Percentiles rank a stretch among this genome's conserved stretches.
Conservation (phyloP, 1,140 invertebrate genomes). For the Condylostylus longicornis region DNA sequence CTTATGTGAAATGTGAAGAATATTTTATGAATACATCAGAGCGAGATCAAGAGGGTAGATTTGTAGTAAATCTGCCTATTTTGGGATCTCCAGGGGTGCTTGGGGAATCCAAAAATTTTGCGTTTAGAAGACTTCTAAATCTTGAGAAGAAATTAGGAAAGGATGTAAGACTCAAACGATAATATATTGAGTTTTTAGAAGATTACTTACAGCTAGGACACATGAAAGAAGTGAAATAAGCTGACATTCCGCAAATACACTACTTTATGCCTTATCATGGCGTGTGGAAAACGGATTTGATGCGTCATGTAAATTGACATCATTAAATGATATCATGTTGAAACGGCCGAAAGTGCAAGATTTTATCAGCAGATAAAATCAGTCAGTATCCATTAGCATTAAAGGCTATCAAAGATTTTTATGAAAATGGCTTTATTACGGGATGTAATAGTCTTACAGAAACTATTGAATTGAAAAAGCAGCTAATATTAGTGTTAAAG, state of each 20-base stretch:
- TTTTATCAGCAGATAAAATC: slow-evolving; percentile 14
- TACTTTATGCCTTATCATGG: slow-evolving; percentile 20
- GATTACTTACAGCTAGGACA: slow-evolving; percentile 25
- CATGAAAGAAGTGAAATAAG: slow-evolving; percentile 21
- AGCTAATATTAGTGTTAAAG: slow-evolving; percentile 2
- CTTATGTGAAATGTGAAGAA: slow-evolving; percentile 9
- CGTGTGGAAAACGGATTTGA: slow-evolving; percentile 10
- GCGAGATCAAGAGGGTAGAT: slow-evolving; percentile 5
- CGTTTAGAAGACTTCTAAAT: slow-evolving; percentile 18
- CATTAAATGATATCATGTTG: slow-evolving; percentile 8
- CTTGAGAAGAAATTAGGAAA: slow-evolving; percentile 21
- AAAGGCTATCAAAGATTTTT: slow-evolving; percentile 29
- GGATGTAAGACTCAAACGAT: slow-evolving; percentile 9
- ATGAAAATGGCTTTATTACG: slow-evolving; percentile 34
- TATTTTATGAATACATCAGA: slow-evolving; percentile 3
- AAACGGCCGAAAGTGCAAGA: slow-evolving; percentile 7
- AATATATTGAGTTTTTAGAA: slow-evolving; percentile 16
- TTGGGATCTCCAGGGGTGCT: slow-evolving; percentile 12
- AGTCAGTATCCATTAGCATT: slow-evolving; percentile 12
- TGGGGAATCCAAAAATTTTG: slow-evolving; percentile 15
- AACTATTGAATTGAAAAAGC: not conserved
- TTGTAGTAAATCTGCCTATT: slow-evolving; percentile 12
- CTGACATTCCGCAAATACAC: slow-evolving; percentile 8
- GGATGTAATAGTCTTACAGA: slow-evolving; percentile 16
- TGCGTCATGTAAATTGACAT: too few relatives aligned